Base-by-base conservation (phyloP, 92 coral and sea anemone genomes). In the Plumapathes pennacea region DNA sequence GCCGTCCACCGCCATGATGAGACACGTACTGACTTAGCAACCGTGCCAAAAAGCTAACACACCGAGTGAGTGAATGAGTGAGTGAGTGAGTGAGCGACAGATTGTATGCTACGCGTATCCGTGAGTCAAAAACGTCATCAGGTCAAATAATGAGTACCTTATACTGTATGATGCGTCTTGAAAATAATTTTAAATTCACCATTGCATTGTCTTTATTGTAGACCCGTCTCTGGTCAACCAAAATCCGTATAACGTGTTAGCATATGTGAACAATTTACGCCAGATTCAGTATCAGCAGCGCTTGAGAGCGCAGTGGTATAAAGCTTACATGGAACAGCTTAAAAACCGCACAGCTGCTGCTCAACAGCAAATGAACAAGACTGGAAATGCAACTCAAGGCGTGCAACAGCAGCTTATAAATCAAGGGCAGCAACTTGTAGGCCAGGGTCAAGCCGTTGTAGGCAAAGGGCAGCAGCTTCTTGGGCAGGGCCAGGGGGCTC, bases 171-270 rank as follows among this genome's bases (percentile, higher is more conserved):
- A n/a, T n/a, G n/a, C n/a, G n/a, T n/a, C n/a, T n/a, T n/a, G 12
- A 0, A 9, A 26, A 1, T 17, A 38, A 19, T 3, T 18, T 22
- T 18, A 37, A 57, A 11, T 12, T 21, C 11, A 34, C 45, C 18
- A 0, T 2, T 0, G 34, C 44, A 0, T n/a, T 14, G 42, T 23
- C 7, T 18, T 42, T 1, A 14, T 20, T 17, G 25, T 29, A 87
- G 96, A 87, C 48, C 96, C 96, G 13, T 52, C 34, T 10, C 25
- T 82, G 50, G 89, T 58, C 12, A 60, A 68, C 69, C 71, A 74
- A 40, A 82, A 62, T 46, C 96, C 96, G 0, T 69, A 69, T 46
- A 69, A 65, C 2, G 83, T 76, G 9, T 61, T 77, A 36, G 31
- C 31, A 9, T 83, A 59, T 51, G 86, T 87, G 0, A 82, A 75